Evolutionary conservation across 2,113 vertebrate species (phyloP), one percentile per base, ranked within the genome.

Genomic region (Dryoscopus gambensis): DNA sequence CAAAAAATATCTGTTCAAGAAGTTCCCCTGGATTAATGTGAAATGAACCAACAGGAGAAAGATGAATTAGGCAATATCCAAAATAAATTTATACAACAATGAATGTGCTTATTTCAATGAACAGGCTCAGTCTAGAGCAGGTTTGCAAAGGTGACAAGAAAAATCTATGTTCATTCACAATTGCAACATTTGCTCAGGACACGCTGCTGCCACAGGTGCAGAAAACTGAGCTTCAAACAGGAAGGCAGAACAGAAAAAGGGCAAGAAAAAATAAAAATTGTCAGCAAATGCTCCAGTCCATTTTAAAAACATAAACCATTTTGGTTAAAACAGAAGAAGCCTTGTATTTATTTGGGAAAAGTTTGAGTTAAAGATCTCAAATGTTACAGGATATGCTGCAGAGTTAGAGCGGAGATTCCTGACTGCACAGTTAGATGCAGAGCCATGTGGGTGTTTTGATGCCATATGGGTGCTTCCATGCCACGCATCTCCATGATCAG

Each of bases 221-320:
- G 35, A 79, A 84, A 88, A 77, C 19, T 73, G n/a, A 50, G 37
- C 46, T 69, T 64, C 39, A 46, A 93, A 87, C 15, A 60, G 21
- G 20, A 88, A 69, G 8, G 19, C 9, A 65, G 33, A 83, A 74
- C 20, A 20, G 31, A 24, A 75, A 52, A 79, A 75, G 9, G 31
- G 11, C 0, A 0, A 30, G 30, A 30, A 63, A 73, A 77, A 79
- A 65, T 7, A 12, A 59, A 60, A 60, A n/a, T 1, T 31, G 12
- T 20, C 40, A 83, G 18, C 23, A 89, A 68, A 68, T 7, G 9
- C 20, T 71, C 16, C 35, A 25, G 22, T 27, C 18, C 5, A 21
- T 71, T 82, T 85, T 75, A 11, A n/a, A 84, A 74, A 71, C 10
- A 64, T 0, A 68, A 75, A 37, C 4, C 3, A 64, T 56, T 96